Evolutionary conservation across 2,888 invertebrate species (phyloP).

Genomic region (Agrochola macilenta): DNA sequence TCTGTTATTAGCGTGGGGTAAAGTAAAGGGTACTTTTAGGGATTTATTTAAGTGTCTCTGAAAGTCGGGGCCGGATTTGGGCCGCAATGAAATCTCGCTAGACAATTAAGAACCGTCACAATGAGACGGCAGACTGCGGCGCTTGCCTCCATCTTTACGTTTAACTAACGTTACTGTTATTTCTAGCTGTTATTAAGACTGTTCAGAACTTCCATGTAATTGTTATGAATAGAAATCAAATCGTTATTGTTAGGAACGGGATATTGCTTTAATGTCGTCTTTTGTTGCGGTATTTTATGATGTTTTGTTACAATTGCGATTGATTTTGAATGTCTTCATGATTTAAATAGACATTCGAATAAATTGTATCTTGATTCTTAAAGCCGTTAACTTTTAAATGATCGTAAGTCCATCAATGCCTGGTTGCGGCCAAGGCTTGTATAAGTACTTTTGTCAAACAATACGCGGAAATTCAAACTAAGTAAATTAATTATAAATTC

Average conservation of each 20-base stretch:
- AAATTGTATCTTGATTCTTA: neutral
- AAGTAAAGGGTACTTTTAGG: constrained; percentile 60
- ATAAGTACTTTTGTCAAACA: no score
- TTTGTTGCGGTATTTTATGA: neutral
- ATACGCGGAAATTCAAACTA: no score
- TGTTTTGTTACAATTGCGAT: neutral
- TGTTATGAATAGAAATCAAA: constrained; percentile 43
- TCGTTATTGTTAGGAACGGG: constrained; percentile 16
- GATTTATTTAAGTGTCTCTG: constrained; percentile 72
- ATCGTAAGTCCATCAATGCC: neutral
- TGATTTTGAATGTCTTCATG: neutral
- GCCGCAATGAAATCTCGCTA: constrained; percentile 79
- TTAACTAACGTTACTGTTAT: constrained; percentile 69
- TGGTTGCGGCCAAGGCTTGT: no score
- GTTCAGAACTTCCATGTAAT: constrained; percentile 34
- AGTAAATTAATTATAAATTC: no score
- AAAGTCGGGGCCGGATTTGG: constrained; percentile 75
- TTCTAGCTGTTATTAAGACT: constrained; percentile 60
- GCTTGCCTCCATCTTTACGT: constrained; percentile 68
- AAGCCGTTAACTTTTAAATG: no score
- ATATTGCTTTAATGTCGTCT: neutral
- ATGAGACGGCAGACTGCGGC: constrained; percentile 69
- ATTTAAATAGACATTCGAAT: neutral
- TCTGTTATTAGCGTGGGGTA: constrained; percentile 34
- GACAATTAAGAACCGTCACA: constrained; percentile 80